Evolutionary conservation across 2,888 invertebrate genomes (phyloP).

Genomic region (Brachyptera putata): DNA sequence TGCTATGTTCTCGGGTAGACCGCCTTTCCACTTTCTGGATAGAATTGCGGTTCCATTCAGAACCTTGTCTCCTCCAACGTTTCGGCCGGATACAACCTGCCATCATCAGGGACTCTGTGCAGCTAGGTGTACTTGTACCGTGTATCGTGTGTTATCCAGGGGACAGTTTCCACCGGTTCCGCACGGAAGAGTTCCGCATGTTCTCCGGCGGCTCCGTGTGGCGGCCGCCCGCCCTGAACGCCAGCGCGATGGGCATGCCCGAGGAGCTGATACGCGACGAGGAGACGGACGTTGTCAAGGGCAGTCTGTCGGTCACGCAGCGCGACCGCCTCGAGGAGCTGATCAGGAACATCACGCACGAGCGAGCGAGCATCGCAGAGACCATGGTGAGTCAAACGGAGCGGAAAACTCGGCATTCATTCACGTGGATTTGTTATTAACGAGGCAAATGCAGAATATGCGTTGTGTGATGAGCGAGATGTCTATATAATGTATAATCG

Average conservation of each 20-base stretch:
- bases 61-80: too few relatives aligned
- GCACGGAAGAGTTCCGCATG: slow-evolving; percentile 88
- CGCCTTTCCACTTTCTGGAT: too few relatives aligned
- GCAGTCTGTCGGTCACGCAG: slow-evolving; percentile 77
- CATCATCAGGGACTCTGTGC: too few relatives aligned
- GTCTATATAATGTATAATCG: too few relatives aligned
- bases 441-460: too few relatives aligned
- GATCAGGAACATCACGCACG: slow-evolving; percentile 77
- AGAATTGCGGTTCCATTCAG: too few relatives aligned
- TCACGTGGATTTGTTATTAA: too few relatives aligned
- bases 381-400: slow-evolving; percentile 75
- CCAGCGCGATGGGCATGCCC: slow-evolving; percentile 90
- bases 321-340: slow-evolving; percentile 90
- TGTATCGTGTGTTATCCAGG: slow-evolving; percentile 46
- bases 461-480: too few relatives aligned
- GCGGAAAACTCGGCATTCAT: too few relatives aligned
- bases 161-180: slow-evolving; percentile 88
- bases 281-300: slow-evolving; percentile 63
- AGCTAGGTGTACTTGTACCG: slow-evolving; percentile 42
- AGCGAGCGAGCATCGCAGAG: slow-evolving; percentile 76
- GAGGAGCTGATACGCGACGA: slow-evolving; percentile 77
- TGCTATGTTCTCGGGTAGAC: too few relatives aligned
- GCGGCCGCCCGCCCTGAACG: slow-evolving; percentile 92
- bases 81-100: too few relatives aligned
- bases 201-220: slow-evolving; percentile 93